Conservation (phyloP, 2,113 vertebrate genomes). For the Erpornis zantholeuca region DNA sequence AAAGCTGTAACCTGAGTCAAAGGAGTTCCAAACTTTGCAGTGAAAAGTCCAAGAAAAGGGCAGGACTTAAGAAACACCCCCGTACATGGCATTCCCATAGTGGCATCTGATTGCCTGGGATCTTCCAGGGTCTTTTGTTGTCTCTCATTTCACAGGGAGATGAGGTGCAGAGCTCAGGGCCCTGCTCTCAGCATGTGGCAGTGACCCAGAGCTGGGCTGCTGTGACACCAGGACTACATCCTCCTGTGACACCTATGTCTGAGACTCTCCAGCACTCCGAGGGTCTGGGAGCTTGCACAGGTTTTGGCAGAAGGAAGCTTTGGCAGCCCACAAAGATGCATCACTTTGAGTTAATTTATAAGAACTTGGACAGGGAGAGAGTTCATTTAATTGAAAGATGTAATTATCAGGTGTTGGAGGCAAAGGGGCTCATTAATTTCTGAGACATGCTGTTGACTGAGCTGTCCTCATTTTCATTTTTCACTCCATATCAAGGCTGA, state of each 20-base stretch:
- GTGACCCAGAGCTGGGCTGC: neutral
- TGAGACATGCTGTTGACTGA: conserved; percentile 73
- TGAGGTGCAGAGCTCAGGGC: neutral
- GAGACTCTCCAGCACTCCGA: neutral
- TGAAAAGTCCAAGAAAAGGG: neutral
- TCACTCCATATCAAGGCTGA: conserved; percentile 50
- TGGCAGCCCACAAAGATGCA: conserved; percentile 47
- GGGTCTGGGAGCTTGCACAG: neutral
- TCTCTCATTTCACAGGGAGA: neutral
- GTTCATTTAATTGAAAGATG: conserved; percentile 80
- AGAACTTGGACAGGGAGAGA: conserved; percentile 66
- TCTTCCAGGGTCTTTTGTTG: neutral
- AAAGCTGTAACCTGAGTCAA: neutral
- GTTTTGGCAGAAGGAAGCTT: conserved; percentile 33
- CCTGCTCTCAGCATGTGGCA: neutral
- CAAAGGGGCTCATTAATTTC: conserved; percentile 77
- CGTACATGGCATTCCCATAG: neutral
- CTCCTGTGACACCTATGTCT: neutral
- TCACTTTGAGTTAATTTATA: conserved; percentile 74
- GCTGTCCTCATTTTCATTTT: conserved; percentile 74
- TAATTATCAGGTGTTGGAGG: conserved; percentile 80
- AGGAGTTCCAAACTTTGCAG: neutral
- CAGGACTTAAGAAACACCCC: neutral
- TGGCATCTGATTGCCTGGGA: neutral
- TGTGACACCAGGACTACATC: neutral